A percentile compares a stretch with the other conserved stretches of the same genome.
Conservation (phyloP, 2,113 vertebrate species). For the Pangasianodon hypophthalmus region DNA sequence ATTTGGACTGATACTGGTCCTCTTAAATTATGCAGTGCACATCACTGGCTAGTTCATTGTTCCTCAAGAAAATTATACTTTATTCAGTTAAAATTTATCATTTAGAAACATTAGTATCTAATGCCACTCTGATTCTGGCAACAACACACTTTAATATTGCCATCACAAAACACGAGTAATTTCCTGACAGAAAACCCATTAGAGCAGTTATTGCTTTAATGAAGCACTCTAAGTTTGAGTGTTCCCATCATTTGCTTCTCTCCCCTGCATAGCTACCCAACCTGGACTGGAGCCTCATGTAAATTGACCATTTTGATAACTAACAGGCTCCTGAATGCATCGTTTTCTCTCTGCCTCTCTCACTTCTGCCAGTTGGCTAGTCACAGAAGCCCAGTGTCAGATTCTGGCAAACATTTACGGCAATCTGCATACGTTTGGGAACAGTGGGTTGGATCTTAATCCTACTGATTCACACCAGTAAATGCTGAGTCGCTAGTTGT, state of each 20-base stretch:
- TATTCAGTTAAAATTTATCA: constrained; percentile 47
- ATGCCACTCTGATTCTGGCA: constrained; percentile 34
- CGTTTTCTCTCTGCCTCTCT: constrained; percentile 10
- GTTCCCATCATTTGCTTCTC: constrained; percentile 29
- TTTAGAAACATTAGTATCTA: constrained; percentile 44
- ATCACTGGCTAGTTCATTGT: constrained; percentile 29
- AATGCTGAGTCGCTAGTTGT: constrained; percentile 12
- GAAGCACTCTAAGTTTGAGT: constrained; percentile 40
- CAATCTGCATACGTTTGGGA: constrained; percentile 32
- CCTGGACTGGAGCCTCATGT: constrained; percentile 34
- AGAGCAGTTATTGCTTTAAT: constrained; percentile 37
- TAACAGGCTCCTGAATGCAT: constrained; percentile 22
- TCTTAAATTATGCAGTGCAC: constrained; percentile 30
- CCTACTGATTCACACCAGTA: constrained; percentile 25
- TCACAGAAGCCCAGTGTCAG: constrained; percentile 3
- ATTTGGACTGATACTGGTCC: constrained; percentile 28
- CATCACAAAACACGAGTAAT: constrained; percentile 28
- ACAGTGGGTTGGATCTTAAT: constrained; percentile 16
- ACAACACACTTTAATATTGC: constrained; percentile 37
- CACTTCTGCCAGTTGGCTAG: constrained; percentile 27
- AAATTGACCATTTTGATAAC: constrained; percentile 45
- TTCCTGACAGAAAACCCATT: constrained; percentile 47
- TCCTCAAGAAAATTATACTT: constrained; percentile 30
- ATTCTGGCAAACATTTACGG: background rate
- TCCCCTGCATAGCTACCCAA: background rate